Evolutionary conservation across 2,113 vertebrate genomes (phyloP).

Genomic region (Synodontis membranacea): DNA sequence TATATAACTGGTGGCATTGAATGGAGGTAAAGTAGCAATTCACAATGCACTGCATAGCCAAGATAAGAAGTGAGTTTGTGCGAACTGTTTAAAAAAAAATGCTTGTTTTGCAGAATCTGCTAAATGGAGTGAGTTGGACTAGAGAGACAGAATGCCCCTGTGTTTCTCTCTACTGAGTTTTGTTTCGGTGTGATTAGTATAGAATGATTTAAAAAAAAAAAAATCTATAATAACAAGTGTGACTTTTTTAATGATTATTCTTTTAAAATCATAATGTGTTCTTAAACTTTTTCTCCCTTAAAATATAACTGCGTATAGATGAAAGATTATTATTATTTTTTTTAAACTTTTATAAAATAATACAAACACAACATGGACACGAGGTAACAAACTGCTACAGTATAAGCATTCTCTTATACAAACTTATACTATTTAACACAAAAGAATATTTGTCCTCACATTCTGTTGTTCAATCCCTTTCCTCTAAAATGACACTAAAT

Average conservation of each 20-base stretch:
- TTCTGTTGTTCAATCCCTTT: not conserved
- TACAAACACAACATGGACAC: too few species aligned
- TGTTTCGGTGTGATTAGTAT: not conserved
- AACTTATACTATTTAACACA: not conserved
- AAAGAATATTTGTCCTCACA: not conserved
- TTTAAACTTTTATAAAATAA: too few species aligned
- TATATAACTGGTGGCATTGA: not conserved
- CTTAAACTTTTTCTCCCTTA: not conserved
- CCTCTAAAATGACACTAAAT: not conserved
- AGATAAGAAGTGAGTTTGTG: not conserved
- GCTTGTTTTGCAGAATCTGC: not conserved
- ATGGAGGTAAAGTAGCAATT: not conserved
- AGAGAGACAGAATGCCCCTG: too few species aligned
- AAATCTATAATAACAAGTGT: too few species aligned
- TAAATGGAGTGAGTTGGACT: too few species aligned
- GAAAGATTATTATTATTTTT: not conserved
- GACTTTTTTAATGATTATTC: not conserved
- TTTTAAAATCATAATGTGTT: not conserved
- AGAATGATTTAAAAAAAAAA: too few species aligned
- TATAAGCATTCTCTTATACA: not conserved
- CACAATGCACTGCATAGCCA: not conserved
- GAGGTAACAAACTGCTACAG: not conserved
- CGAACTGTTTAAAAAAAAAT: not conserved
- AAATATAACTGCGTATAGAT: not conserved
- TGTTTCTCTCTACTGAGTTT: not conserved